Conservation (phyloP, 2,113 vertebrate species). For the Hemiscyllium ocellatum region DNA sequence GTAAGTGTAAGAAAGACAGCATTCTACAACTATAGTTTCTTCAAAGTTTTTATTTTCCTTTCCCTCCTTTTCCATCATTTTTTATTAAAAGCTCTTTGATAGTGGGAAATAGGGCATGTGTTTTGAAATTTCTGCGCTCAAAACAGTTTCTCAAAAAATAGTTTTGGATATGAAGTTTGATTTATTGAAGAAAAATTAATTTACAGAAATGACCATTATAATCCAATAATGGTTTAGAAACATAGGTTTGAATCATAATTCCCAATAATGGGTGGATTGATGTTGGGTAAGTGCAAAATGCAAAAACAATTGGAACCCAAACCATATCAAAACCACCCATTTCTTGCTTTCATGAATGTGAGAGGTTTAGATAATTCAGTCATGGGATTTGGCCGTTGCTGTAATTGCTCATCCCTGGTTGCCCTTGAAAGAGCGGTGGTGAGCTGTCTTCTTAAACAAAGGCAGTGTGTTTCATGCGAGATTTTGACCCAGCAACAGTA, state of each 20-base stretch:
- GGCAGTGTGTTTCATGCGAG: too few relatives aligned
- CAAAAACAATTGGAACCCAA: not conserved
- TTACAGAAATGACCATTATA: not conserved
- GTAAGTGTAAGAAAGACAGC: conserved; percentile 46
- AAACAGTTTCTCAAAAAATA: not conserved
- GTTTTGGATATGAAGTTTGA: not conserved
- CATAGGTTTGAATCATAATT: not conserved
- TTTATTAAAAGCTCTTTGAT: not conserved
- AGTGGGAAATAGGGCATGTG: not conserved
- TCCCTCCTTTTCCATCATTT: not conserved
- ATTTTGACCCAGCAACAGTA: too few relatives aligned
- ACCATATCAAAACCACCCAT: not conserved
- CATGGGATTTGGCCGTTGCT: too few relatives aligned
- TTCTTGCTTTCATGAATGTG: not conserved
- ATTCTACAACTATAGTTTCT: not conserved
- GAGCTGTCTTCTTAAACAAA: too few relatives aligned
- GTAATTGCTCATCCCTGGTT: too few relatives aligned
- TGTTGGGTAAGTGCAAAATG: not conserved
- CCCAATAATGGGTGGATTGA: not conserved
- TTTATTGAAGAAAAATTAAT: not conserved
- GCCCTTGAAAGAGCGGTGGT: too few relatives aligned
- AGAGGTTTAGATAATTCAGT: too few relatives aligned
- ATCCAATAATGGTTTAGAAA: not conserved
- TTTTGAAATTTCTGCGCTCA: not conserved
- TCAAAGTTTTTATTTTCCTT: not conserved